Percentiles rank a stretch among this genome's conserved stretches.
Conservation (phyloP, 2,113 vertebrate genomes). For the Chlorocebus sabaeus region DNA sequence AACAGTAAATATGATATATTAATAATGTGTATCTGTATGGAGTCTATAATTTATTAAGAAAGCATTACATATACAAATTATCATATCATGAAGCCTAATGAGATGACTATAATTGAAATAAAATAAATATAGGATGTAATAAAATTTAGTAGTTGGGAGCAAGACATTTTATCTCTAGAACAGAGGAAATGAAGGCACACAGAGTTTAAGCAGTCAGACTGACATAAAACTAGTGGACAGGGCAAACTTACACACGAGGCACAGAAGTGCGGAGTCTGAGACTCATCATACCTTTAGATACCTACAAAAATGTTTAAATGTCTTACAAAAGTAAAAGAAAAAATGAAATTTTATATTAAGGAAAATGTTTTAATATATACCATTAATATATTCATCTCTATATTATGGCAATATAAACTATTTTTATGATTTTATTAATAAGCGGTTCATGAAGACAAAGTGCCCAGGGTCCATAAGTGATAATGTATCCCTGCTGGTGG, state of each 20-base stretch:
- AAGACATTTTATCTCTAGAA: background rate
- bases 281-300: background rate
- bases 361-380: background rate
- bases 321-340: background rate
- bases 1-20: background rate
- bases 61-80: background rate
- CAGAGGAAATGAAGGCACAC: background rate
- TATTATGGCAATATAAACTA: background rate
- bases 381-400: background rate
- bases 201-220: background rate
- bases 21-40: background rate
- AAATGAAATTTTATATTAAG: background rate
- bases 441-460: background rate
- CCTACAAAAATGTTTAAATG: background rate
- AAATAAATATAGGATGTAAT: background rate
- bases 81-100: background rate
- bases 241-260: background rate
- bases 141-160: background rate
- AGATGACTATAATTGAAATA: background rate
- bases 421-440: background rate
- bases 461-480: background rate
- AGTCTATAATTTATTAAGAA: background rate
- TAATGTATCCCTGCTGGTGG: no score
- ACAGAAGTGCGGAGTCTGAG: background rate
- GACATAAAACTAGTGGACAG: accelerated